Conservation (phyloP, 2,113 vertebrate species). For the Aldabrachelys gigantea region DNA sequence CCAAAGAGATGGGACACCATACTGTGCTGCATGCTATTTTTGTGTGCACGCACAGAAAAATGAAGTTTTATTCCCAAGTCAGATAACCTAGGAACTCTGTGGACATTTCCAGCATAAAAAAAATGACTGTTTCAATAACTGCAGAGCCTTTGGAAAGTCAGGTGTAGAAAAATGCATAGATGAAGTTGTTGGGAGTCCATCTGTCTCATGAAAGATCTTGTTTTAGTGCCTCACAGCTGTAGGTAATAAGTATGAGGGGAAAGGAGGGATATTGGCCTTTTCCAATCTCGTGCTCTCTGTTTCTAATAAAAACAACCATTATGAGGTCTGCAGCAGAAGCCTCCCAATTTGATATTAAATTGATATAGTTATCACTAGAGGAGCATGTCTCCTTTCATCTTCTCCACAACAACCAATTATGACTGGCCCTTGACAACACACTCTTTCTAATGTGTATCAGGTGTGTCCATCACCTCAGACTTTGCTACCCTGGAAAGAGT, state of each 20-base stretch:
- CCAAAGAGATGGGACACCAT: neutral
- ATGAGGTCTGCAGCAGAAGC: neutral
- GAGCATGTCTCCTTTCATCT: neutral
- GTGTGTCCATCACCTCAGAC: neutral
- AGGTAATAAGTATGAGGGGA: neutral
- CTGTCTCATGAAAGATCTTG: rapidly evolving
- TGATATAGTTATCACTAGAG: neutral
- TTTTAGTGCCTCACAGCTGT: neutral
- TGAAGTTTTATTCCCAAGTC: neutral
- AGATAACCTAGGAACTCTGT: neutral
- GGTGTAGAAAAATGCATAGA: neutral
- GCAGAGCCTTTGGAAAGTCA: neutral
- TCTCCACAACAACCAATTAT: neutral
- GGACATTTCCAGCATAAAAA: neutral
- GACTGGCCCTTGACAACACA: neutral
- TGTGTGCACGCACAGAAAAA: neutral
- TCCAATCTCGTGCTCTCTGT: neutral
- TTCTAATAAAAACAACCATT: neutral
- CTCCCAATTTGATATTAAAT: neutral
- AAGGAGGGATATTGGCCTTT: neutral
- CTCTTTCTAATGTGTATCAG: neutral
- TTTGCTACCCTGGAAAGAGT: neutral
- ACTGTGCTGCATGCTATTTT: neutral
- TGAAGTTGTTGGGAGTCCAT: neutral
- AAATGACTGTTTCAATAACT: neutral